Percentiles rank a stretch among this genome's conserved stretches.
Conservation (phyloP, 2,888 invertebrate species). For the Chromoteleia sp. region DNA sequence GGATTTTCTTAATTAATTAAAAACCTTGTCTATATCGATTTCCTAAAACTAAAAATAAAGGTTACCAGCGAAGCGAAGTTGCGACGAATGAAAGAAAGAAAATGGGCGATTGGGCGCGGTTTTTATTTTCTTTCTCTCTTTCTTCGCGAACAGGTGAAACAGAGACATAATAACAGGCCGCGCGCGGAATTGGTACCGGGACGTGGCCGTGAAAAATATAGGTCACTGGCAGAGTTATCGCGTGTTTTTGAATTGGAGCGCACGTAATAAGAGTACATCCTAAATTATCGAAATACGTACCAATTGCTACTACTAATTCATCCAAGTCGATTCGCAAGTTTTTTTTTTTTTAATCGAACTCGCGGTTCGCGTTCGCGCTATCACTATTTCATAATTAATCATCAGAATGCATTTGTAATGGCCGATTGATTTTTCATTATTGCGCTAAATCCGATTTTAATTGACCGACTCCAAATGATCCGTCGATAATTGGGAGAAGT, state of each 20-base stretch:
- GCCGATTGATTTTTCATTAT: constrained; percentile 21
- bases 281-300: constrained; percentile 58
- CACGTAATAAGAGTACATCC: constrained; percentile 62
- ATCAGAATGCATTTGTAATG: neutral
- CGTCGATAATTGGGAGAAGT: too few species aligned
- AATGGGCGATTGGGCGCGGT: too few species aligned
- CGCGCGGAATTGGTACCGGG: constrained; percentile 58
- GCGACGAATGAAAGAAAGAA: too few species aligned
- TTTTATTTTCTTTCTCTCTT: neutral
- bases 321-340: constrained; percentile 28
- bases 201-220: constrained; percentile 73
- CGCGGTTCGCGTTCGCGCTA: neutral
- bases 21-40: too few species aligned
- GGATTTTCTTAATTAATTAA: too few species aligned
- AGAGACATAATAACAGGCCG: constrained; percentile 65
- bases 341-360: neutral
- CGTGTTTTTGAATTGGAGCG: constrained; percentile 70
- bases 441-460: constrained; percentile 4
- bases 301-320: constrained; percentile 50
- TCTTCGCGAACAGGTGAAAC: constrained; percentile 40
- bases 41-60: too few species aligned
- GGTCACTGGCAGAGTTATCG: constrained; percentile 73
- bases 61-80: too few species aligned
- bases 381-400: constrained; percentile 31
- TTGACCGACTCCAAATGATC: neutral